Percentiles rank a stretch among this genome's conserved stretches.
Evolutionary conservation across 2,797 vertebrate species (phyloP).

Genomic region (Delichon dasypus): DNA sequence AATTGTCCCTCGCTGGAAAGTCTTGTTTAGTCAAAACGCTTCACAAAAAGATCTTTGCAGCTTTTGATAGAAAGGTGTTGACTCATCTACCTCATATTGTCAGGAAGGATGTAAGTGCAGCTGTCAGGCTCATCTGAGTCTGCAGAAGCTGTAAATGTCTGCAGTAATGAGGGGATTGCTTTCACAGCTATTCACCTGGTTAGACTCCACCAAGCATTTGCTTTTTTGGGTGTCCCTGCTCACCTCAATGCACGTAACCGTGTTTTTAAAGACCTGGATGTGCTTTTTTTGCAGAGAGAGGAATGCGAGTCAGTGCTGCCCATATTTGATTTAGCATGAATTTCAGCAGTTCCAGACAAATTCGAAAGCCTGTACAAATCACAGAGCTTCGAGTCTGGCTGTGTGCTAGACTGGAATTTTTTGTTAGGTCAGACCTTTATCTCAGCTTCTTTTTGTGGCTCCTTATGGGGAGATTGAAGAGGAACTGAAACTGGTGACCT

Average conservation of each 20-base stretch:
- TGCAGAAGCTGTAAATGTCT: background rate
- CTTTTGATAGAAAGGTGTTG: background rate
- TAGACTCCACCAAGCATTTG: background rate
- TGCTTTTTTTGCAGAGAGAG: background rate
- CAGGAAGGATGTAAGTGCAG: background rate
- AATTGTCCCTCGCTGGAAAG: background rate
- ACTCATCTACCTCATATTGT: background rate
- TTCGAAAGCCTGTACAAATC: conserved; percentile 44
- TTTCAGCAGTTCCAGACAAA: conserved; percentile 55
- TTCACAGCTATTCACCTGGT: background rate
- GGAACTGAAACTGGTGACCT: conserved; percentile 74
- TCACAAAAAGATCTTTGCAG: background rate
- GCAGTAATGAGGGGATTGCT: background rate
- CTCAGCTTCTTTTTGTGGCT: conserved; percentile 46
- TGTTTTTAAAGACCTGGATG: background rate
- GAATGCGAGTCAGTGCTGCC: background rate
- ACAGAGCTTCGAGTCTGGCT: conserved; percentile 20
- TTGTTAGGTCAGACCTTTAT: conserved; percentile 52
- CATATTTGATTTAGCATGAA: conserved; percentile 39
- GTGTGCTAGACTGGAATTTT: conserved; percentile 54
- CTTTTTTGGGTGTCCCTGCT: background rate
- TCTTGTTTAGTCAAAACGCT: background rate
- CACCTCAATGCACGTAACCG: background rate
- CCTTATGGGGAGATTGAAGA: conserved; percentile 72
- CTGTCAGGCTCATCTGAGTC: background rate